Percentiles rank a stretch among this genome's conserved stretches.
Conservation (phyloP, 2,888 invertebrate genomes). For the Galerucella pusilla region DNA sequence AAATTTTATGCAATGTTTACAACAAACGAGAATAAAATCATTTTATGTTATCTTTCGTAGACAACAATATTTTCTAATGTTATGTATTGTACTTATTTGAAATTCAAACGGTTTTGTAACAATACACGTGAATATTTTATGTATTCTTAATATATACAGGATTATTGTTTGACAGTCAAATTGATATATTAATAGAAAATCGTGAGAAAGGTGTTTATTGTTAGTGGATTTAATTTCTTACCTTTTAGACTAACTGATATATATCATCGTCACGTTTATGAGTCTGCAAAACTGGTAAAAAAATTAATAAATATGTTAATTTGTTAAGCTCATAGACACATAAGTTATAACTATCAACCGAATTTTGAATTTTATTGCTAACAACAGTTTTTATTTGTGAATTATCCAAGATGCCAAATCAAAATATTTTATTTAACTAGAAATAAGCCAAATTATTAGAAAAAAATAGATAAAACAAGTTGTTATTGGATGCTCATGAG, state of each 20-base stretch:
- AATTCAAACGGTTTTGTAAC: not conserved
- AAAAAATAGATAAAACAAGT: too few species aligned
- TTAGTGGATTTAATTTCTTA: conserved; percentile 7
- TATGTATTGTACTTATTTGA: not conserved
- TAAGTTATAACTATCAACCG: not conserved
- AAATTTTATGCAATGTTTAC: conserved; percentile 36
- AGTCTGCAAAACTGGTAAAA: conserved; percentile 2
- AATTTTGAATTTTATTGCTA: not conserved
- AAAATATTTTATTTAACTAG: not conserved
- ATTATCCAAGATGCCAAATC: not conserved
- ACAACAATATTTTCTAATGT: conserved; percentile 24
- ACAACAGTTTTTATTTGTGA: not conserved
- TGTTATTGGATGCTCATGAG: too few species aligned
- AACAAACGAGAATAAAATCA: conserved; percentile 17
- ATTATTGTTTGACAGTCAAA: conserved; percentile 20
- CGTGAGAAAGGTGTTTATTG: conserved; percentile 18
- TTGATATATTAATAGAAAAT: conserved; percentile 22
- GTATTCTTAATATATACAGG: conserved; percentile 3
- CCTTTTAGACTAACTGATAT: conserved; percentile 12
- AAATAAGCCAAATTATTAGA: too few species aligned
- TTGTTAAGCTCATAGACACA: not conserved
- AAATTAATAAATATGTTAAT: conserved; percentile 15
- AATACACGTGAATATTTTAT: conserved; percentile 9
- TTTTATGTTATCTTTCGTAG: conserved; percentile 37
- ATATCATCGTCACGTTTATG: conserved; percentile 22